Conservation (phyloP, 2,797 vertebrate genomes). For the Podarcis siculus region DNA sequence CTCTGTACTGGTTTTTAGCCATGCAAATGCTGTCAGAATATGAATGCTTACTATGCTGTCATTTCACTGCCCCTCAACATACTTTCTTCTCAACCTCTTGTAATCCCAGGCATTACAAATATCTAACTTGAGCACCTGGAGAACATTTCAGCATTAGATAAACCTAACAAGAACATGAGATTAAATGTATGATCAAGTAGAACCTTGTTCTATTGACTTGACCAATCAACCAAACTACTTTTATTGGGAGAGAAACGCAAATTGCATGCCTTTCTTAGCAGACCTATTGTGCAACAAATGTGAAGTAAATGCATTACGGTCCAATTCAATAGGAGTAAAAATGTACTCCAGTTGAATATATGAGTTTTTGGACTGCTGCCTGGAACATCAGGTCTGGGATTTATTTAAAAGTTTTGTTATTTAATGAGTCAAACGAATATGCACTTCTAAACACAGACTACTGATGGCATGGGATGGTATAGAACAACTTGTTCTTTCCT, state of each 20-base stretch:
- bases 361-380: neutral
- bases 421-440: slow-evolving; percentile 23
- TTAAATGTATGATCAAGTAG: neutral
- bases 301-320: neutral
- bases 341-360: neutral
- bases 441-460: slow-evolving; percentile 7
- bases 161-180: neutral
- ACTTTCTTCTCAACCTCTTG: neutral
- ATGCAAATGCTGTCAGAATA: neutral
- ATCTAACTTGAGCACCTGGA: neutral
- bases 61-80: neutral
- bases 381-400: slow-evolving; percentile 2
- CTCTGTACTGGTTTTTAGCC: neutral
- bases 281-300: neutral
- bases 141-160: neutral
- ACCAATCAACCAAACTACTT: neutral
- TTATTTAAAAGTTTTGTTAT: slow-evolving; percentile 29
- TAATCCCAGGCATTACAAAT: neutral
- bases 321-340: neutral
- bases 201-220: neutral
- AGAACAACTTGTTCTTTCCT: slow-evolving; percentile 20
- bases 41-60: too few species aligned
- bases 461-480: slow-evolving; percentile 11
- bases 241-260: neutral
- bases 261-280: neutral